Percentiles rank a stretch among this genome's conserved stretches.
These are phyloP conservation scores for Drosophila multiciliata DNA, from an alignment of 2,888 invertebrate genomes.

Conservation along the genomic window DNA sequence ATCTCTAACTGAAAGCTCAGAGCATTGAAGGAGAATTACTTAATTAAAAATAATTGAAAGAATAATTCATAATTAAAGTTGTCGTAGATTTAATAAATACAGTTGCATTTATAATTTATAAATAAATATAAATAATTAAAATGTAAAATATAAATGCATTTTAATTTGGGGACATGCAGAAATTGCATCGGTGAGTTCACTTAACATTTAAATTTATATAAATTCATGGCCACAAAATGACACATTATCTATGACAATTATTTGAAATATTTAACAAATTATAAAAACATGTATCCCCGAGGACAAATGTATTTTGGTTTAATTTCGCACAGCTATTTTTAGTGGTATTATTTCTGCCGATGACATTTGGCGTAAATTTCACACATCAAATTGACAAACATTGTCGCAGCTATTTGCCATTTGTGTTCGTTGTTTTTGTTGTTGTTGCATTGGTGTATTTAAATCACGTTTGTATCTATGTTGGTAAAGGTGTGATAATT, in stretches of 20 bases:
- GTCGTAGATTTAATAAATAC: too few species aligned
- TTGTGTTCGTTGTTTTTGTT: neutral
- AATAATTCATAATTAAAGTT: too few species aligned
- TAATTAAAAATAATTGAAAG: too few species aligned
- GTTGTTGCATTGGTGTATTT: conserved; percentile 2
- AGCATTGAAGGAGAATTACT: too few species aligned
- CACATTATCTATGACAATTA: neutral
- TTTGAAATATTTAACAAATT: neutral
- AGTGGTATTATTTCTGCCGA: neutral
- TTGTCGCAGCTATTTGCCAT: conserved; percentile 1
- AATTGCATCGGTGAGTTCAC: neutral
- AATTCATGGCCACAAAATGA: neutral
- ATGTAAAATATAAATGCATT: too few species aligned
- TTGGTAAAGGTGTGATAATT: conserved; percentile 60
- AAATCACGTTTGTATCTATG: conserved; percentile 32
- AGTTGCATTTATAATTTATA: too few species aligned
- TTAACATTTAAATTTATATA: neutral
- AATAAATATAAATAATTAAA: too few species aligned
- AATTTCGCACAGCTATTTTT: neutral
- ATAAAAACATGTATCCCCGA: neutral
- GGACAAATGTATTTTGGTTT: neutral
- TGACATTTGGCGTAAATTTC: conserved; percentile 17
- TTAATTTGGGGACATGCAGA: neutral
- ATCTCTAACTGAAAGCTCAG: too few species aligned
- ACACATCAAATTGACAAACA: conserved; percentile 7